Evolutionary conservation across 2,797 vertebrate genomes (phyloP).

Genomic region (Helicolenus hilgendorfi): DNA sequence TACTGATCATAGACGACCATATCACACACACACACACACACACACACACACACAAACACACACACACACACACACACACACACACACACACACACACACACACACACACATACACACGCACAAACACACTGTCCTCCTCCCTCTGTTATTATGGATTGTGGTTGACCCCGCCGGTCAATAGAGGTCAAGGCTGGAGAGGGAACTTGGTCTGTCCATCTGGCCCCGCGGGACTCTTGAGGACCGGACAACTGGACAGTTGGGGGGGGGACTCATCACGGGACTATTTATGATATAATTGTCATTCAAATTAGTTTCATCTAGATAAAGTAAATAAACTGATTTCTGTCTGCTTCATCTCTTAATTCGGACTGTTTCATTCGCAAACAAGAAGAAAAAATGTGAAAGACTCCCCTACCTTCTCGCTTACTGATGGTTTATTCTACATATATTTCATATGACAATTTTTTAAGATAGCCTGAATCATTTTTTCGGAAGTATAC

Average conservation of each 20-base stretch:
- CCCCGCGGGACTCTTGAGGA: slow-evolving; percentile 1
- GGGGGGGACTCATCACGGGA: not conserved
- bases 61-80: slow-evolving; percentile 11
- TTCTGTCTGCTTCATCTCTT: not conserved
- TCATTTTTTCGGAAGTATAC: not conserved
- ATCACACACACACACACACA: not conserved
- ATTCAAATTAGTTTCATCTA: not conserved
- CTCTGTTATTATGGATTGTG: slow-evolving; percentile 51
- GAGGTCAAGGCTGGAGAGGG: slow-evolving; percentile 69
- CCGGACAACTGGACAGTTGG: slow-evolving; percentile 54
- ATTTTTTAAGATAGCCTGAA: not conserved
- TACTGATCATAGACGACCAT: not conserved
- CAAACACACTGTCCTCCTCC: not conserved
- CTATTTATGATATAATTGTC: not conserved
- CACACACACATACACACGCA: slow-evolving; percentile 8
- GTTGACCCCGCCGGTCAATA: slow-evolving; percentile 59
- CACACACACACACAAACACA: not conserved
- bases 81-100: slow-evolving; percentile 39
- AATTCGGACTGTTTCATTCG: not conserved
- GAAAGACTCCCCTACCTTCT: not conserved
- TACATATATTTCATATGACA: not conserved
- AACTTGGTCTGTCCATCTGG: slow-evolving; percentile 62
- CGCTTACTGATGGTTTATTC: not conserved
- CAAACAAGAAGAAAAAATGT: not conserved
- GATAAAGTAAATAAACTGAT: not conserved